Conservation (phyloP, 2,888 invertebrate genomes). For the Drosophila mettleri region DNA sequence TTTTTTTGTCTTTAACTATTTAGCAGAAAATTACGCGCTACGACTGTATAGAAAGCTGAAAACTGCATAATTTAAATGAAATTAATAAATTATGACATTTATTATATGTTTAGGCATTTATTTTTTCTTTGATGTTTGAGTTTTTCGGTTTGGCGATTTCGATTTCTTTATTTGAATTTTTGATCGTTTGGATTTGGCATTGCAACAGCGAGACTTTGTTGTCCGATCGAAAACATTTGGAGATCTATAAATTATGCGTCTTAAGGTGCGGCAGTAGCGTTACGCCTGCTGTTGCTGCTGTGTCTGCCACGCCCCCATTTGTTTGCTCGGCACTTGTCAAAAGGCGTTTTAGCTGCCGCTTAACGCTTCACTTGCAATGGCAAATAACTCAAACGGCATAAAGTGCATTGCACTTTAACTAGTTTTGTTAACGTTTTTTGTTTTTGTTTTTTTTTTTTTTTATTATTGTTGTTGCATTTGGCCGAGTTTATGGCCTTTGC, state of each 20-base stretch:
- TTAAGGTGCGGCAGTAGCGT: constrained; percentile 27
- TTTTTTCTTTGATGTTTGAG: constrained; percentile 22
- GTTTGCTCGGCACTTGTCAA: constrained; percentile 31
- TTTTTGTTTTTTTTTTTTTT: neutral
- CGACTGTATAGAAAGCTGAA: neutral
- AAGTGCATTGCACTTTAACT: constrained; percentile 60
- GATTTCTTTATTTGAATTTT: neutral
- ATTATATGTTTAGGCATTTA: constrained; percentile 4
- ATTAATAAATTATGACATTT: constrained; percentile 38
- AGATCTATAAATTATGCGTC: constrained; percentile 36
- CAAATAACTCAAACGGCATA: constrained; percentile 5
- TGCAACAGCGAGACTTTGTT: constrained; percentile 13
- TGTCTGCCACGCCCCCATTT: constrained; percentile 14
- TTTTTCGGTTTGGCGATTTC: constrained; percentile 8
- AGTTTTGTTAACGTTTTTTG: too few species aligned
- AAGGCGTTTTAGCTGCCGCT: constrained; percentile 25
- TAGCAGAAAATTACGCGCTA: neutral
- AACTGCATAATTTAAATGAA: too few species aligned
- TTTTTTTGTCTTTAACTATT: neutral
- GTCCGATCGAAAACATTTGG: constrained; percentile 5
- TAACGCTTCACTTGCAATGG: constrained; percentile 48
- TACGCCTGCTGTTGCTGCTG: neutral
- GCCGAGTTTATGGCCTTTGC: constrained; percentile 1
- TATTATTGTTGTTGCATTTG: constrained; percentile 9
- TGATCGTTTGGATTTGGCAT: constrained; percentile 1